A percentile compares a stretch with the other conserved stretches of the same genome.
phyloP scores from a whole-genome alignment of 2,797 vertebrate genomes.

The Myotis planiceps region DNA sequence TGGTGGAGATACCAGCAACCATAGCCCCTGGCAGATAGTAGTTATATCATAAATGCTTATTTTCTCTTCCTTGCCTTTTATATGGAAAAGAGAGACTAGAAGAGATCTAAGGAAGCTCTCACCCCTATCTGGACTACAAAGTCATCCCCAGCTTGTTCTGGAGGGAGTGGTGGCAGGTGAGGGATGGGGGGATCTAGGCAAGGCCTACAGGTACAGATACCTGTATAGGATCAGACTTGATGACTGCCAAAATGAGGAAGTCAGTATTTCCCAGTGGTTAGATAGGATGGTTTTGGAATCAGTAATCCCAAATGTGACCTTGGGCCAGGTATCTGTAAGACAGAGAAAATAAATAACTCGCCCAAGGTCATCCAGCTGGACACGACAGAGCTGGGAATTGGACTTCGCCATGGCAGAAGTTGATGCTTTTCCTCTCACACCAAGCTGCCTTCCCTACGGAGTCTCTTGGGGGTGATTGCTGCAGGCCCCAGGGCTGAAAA shows the following conservation, averaged over 20 bases:
- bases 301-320: neutral
- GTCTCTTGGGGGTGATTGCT: slow-evolving; percentile 35
- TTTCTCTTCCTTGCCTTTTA: neutral
- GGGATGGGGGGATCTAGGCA: neutral
- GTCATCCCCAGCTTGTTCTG: neutral
- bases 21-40: neutral
- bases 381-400: neutral
- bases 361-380: slow-evolving; percentile 31
- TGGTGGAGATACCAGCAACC: neutral
- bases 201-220: neutral
- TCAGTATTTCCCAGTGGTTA: neutral
- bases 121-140: neutral
- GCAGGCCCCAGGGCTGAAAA: slow-evolving; percentile 25
- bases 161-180: neutral
- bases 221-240: neutral
- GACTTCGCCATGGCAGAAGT: neutral
- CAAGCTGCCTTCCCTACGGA: neutral
- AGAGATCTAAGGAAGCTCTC: neutral
- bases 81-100: neutral
- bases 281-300: neutral
- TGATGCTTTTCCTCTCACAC: slow-evolving; percentile 17
- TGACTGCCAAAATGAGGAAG: neutral
- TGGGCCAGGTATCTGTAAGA: neutral
- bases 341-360: neutral
- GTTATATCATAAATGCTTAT: neutral